Base-by-base conservation (phyloP, 2,888 invertebrate species). In the Trichacis sp. region DNA sequence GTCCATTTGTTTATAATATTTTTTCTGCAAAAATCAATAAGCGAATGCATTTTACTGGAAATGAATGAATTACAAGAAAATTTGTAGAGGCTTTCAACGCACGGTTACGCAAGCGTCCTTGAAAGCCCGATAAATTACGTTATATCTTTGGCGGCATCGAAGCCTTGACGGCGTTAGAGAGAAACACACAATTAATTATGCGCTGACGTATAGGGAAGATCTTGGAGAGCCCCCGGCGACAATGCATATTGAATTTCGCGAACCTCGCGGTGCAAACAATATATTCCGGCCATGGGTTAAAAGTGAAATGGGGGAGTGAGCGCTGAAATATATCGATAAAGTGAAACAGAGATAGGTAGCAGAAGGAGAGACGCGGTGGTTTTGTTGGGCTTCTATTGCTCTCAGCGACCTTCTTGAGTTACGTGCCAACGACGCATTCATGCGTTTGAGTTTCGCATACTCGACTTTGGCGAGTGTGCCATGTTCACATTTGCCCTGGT, bases 141-240 rank as follows among this genome's bases (percentile, higher is more conserved):
- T 15, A 38, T 45, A 40, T 60, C 53, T 60, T 9, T 46, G 47
- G 14, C 54, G 59, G 55, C 58, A 66, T 66, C 59, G 62, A 56
- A 58, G 38, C 49, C 42, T 40, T 46, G 43, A 20, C 42, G 45
- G 59, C 58, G 56, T 56, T 59, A 56, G 59, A 56, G 56, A 48
- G 45, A 52, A 45, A 53, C 53, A 50, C 62, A 55, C 62, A 55
- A 67, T 67, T 67, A 62, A 67, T 67, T 62, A 67, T 56, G 52
- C 54, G 49, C 33, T 24, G 61, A 65, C 65, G 60, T 61, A 61
- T 17, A 52, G 42, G 57, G 17, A 52, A 54, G 57, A 51, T 55
- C 58, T 46, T 50, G n/a, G n/a, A 42, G 57, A 55, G 36, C 49
- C 54, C 18, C 52, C 18, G 53, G 57, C 50, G 54, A 66, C 65